phyloP scores from a whole-genome alignment of 2,888 invertebrate genomes.

The Metalampra italica region DNA sequence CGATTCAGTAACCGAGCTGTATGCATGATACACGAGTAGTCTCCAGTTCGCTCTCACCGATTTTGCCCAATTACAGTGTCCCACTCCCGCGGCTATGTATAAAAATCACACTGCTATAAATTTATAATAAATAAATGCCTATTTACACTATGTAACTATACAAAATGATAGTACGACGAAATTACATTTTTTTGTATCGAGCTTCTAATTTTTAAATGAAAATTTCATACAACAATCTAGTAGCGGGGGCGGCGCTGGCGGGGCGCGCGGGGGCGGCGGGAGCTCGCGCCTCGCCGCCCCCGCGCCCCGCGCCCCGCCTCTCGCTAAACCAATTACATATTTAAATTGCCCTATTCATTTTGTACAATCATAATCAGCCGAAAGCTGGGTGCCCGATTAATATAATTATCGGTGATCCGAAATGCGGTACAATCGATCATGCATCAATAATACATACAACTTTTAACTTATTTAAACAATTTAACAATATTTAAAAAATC shows the following conservation, averaged over 20 bases:
- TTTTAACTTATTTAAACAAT: constrained; percentile 75
- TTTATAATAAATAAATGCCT: constrained; percentile 79
- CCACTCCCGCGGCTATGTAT: constrained; percentile 74
- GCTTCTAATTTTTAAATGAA: constrained; percentile 69
- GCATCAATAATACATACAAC: constrained; percentile 72
- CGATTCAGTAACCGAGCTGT: constrained; percentile 59
- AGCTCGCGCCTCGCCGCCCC: constrained; percentile 4
- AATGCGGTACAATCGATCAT: constrained; percentile 67
- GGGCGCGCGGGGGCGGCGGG: constrained; percentile 26
- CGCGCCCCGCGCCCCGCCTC: constrained; percentile 26
- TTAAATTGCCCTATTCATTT: constrained; percentile 60
- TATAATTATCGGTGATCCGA: constrained; percentile 63
- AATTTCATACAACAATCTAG: constrained; percentile 67
- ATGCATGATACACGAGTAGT: constrained; percentile 58
- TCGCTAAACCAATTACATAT: constrained; percentile 62
- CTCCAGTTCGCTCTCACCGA: constrained; percentile 63
- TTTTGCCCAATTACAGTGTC: constrained; percentile 57
- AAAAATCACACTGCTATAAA: constrained; percentile 76
- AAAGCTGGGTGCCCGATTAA: constrained; percentile 67
- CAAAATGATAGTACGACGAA: constrained; percentile 76
- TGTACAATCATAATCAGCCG: constrained; percentile 73
- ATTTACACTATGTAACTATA: constrained; percentile 79
- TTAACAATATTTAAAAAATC: constrained; percentile 72
- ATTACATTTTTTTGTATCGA: constrained; percentile 71
- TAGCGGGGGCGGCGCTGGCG: constrained; percentile 28